These are phyloP conservation scores for Plecotus auritus DNA, from an alignment of 2,113 vertebrate species.

Conservation along the genomic window DNA sequence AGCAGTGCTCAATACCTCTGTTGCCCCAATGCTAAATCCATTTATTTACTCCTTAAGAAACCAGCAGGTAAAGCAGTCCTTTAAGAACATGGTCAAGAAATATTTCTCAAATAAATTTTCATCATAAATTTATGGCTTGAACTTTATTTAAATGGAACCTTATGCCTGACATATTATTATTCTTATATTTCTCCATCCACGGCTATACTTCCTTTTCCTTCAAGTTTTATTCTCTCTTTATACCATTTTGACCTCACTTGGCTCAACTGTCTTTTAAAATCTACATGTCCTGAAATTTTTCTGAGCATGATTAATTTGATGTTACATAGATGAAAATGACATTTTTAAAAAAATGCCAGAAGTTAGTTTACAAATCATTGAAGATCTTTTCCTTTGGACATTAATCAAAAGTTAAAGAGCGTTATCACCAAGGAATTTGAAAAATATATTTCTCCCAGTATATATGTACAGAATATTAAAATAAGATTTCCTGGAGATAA, in stretches of 20 bases:
- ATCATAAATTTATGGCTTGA: background rate
- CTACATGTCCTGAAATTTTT: background rate
- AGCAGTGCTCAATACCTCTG: slow-evolving; percentile 45
- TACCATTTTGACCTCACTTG: background rate
- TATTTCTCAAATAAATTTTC: slow-evolving; percentile 33
- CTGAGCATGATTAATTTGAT: background rate
- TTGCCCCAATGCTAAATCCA: slow-evolving; percentile 50
- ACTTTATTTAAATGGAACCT: background rate
- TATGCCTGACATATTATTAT: background rate
- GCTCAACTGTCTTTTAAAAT: background rate
- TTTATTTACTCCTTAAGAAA: slow-evolving; percentile 59
- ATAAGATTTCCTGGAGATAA: background rate
- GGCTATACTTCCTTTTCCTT: background rate
- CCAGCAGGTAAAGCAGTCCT: slow-evolving; percentile 47
- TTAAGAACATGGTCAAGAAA: slow-evolving; percentile 41
- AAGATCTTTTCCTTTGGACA: background rate
- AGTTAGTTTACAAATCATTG: background rate
- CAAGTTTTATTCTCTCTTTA: background rate
- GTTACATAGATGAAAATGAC: background rate
- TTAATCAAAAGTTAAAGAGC: background rate
- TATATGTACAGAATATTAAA: background rate
- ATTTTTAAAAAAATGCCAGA: background rate
- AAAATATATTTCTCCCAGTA: background rate
- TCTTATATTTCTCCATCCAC: background rate
- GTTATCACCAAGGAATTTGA: background rate